Evolutionary conservation across 2,888 invertebrate species (phyloP), one percentile per base, ranked within the genome.

Genomic region (Argyresthia goedartella): DNA sequence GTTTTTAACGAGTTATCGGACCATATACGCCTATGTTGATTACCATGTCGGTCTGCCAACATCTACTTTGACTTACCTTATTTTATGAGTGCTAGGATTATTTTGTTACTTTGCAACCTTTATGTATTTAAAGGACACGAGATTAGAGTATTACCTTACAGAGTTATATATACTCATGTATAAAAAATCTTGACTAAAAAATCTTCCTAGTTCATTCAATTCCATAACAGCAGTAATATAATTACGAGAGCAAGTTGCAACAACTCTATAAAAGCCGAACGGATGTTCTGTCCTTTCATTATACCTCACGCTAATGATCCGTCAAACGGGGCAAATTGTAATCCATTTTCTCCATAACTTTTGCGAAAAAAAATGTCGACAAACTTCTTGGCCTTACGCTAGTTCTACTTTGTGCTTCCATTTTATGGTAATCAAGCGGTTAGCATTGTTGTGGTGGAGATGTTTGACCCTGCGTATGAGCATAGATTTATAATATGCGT

Each of bases 361-460:
- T 50, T 52, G 48, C 47, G 44, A 45, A 49, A 45, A 49, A 50
- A 50, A 42, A 11, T 53, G 54, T 50, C 54, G 47, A 57, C 59
- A 59, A 52, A 54, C 63, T 64, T 69, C 65, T 60, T 66, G 71
- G 62, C 80, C 84, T 81, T 78, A 73, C 67, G 70, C 62, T 65
- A 74, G 81, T 72, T 77, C 80, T 61, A 80, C 65, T 75, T 80
- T 75, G 72, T 73, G 67, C 67, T 66, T 72, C 71, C 62, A 69
- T 65, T 66, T 72, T 80, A 84, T 82, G 82, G 71, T 81, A 85
- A 85, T 82, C 65, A 75, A 81, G 78, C 61, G 67, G 85, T 84
- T 84, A 76, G 75, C 84, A 85, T 85, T 85, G 82, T 81, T 75
- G 57, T 58, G 55, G 76, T 76, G 73, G 76, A 79, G 45, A 33